Conservation (phyloP, 1,140 invertebrate genomes). For the Papilio polytes region DNA sequence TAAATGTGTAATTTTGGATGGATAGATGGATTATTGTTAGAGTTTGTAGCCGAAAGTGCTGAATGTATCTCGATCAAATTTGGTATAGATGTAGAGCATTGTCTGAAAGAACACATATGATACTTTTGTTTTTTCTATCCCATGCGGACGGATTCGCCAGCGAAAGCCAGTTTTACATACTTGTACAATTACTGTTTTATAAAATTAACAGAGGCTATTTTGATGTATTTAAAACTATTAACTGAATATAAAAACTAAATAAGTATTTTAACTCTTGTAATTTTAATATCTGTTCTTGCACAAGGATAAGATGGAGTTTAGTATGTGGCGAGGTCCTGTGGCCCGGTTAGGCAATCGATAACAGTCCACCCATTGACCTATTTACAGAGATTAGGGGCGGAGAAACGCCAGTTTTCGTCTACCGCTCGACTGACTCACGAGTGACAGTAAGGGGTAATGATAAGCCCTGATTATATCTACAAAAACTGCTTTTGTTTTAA, state of each 20-base stretch:
- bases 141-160: too few relatives aligned
- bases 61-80: too few relatives aligned
- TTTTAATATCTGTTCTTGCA: constrained; percentile 44
- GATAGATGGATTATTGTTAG: too few relatives aligned
- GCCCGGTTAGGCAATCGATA: constrained; percentile 77
- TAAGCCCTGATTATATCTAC: background rate
- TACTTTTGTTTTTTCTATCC: too few relatives aligned
- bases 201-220: background rate
- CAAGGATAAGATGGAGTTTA: constrained; percentile 45
- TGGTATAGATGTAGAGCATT: background rate
- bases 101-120: too few relatives aligned
- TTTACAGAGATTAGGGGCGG: constrained; percentile 72
- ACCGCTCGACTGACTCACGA: constrained; percentile 39
- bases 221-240: background rate
- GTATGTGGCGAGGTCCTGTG: constrained; percentile 60
- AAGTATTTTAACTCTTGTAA: background rate
- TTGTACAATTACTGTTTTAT: background rate
- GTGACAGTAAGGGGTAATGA: constrained; percentile 36
- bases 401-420: constrained; percentile 54
- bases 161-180: too few relatives aligned
- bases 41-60: too few relatives aligned
- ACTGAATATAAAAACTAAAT: background rate
- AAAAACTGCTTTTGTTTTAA: background rate
- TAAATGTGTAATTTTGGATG: too few relatives aligned
- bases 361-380: constrained; percentile 76